A percentile compares a stretch with the other conserved stretches of the same genome.
Conservation (phyloP, 2,797 vertebrate genomes). For the Pseudopleuronectes americanus region DNA sequence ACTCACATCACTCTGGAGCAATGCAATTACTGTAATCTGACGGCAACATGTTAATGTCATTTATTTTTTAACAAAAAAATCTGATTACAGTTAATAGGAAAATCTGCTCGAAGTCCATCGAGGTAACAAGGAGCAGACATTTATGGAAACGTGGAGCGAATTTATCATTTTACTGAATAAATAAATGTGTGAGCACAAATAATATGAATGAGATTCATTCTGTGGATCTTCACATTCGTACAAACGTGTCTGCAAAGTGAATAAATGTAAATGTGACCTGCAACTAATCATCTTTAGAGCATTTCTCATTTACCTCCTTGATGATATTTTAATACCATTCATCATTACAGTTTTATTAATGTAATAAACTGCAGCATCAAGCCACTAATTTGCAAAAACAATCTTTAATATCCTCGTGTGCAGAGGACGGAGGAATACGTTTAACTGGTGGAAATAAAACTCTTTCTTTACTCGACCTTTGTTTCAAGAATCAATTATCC, state of each 20-base stretch:
- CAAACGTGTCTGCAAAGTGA: neutral
- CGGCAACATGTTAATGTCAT: conserved; percentile 5
- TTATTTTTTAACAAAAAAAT: conserved; percentile 18
- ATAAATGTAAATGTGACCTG: neutral
- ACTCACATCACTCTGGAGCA: conserved; percentile 5
- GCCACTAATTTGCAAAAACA: neutral
- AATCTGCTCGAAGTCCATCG: neutral
- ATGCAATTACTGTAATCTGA: conserved; percentile 63
- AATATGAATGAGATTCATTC: neutral
- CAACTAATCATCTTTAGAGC: too few relatives aligned
- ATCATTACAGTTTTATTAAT: neutral
- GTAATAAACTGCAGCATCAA: neutral
- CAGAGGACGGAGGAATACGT: neutral
- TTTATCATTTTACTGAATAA: neutral
- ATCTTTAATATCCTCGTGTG: neutral
- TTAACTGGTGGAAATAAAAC: too few relatives aligned
- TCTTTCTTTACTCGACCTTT: too few relatives aligned
- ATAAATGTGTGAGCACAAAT: neutral
- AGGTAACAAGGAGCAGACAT: neutral
- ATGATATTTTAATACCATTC: neutral
- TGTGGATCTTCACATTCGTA: neutral
- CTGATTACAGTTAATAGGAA: conserved; percentile 3
- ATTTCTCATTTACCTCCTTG: neutral
- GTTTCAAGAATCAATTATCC: too few relatives aligned
- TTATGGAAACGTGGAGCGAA: too few relatives aligned